Evolutionary conservation across 1,140 invertebrate genomes (phyloP), one percentile per base, ranked within the genome.

Genomic region (Drosophila pallidifrons): DNA sequence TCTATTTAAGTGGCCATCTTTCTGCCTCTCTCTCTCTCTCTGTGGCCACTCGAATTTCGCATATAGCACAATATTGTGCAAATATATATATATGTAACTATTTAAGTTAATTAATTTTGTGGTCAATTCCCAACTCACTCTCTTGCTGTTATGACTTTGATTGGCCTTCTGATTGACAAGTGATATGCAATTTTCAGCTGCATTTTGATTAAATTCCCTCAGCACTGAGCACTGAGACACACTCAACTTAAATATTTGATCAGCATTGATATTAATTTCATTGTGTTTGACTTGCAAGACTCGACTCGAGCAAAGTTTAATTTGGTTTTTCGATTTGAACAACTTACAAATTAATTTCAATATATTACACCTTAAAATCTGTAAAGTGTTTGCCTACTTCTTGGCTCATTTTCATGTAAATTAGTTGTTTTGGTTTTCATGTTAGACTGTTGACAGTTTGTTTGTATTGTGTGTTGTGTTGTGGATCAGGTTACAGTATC

Each of bases 21-120:
- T 55, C 38, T 41, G 46, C 11, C 13, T 43, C 3, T 15, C 3
- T 16, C n/a, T 65, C 8, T n/a, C 8, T 41, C 15, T 54, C 49
- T 60, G 47, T 47, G 77, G 63, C 30, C 63, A 64, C 54, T 71
- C 47, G 58, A 64, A 54, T 64, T 55, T 32, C n/a, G 11, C 30
- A 54, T 54, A 30, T 65, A 46, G 5, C 20, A 30, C 20, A 20
- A 30, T 20, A 32, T 63, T 70, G 59, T 30, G 30, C 60, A 71
- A 65, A 71, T 71, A 71, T 63, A 51, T 35, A 25, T 25, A 25
- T 25, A 25, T 73, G 49, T 61, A 75, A 71, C 47, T 88, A 87
- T 88, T 87, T 87, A 80, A 87, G 83, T 87, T 87, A 87, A 87
- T 87, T 87, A 87, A 87, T 87, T 87, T 87, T 87, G 67, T 82